Evolutionary conservation across 2,113 vertebrate genomes (phyloP).

Genomic region (Anarhynchus alexandrinus): DNA sequence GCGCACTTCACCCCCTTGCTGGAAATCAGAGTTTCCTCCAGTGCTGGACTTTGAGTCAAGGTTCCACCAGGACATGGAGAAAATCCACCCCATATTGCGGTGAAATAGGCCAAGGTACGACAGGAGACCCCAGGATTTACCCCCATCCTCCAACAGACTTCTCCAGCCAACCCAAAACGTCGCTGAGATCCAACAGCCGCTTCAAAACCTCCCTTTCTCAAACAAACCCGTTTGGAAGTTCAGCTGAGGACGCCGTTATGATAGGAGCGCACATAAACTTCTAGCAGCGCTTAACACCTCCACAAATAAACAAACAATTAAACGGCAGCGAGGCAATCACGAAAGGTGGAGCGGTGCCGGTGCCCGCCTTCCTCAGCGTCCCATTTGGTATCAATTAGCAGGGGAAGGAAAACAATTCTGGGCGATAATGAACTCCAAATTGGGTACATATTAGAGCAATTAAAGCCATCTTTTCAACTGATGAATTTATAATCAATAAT

Average conservation of each 20-base stretch:
- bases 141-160: background rate
- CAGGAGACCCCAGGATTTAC: background rate
- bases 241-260: background rate
- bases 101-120: background rate
- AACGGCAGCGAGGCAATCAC: background rate
- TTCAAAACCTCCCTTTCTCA: background rate
- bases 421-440: constrained; percentile 67
- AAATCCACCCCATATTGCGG: background rate
- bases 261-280: constrained; percentile 2
- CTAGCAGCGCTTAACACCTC: background rate
- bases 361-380: constrained; percentile 22
- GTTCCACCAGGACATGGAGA: background rate
- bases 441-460: constrained; percentile 68
- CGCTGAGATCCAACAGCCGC: background rate
- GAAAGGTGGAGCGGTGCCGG: background rate
- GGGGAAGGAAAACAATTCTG: constrained; percentile 67
- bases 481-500: constrained; percentile 75
- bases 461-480: constrained; percentile 61
- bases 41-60: rapidly evolving
- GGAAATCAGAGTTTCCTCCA: background rate
- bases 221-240: background rate
- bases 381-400: constrained; percentile 66
- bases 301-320: constrained; percentile 49
- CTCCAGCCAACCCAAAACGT: background rate
- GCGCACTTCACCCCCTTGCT: rapidly evolving